A percentile compares a stretch with the other conserved stretches of the same genome.
Evolutionary conservation across 2,113 vertebrate species (phyloP).

Genomic region (Actenoides lindsayi): DNA sequence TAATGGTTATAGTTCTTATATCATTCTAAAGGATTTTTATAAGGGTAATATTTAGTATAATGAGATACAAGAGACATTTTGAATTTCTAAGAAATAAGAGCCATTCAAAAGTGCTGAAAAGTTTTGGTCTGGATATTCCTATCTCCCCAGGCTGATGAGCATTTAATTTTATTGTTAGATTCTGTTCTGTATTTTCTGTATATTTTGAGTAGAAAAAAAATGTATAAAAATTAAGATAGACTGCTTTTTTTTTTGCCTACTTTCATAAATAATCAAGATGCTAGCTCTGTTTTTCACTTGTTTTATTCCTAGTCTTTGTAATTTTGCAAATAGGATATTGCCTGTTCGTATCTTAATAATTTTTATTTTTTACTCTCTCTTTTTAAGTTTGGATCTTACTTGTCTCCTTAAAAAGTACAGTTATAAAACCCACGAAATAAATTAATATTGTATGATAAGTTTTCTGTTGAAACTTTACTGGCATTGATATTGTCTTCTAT

Average conservation of each 20-base stretch:
- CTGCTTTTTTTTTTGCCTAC: not conserved
- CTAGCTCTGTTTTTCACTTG: not conserved
- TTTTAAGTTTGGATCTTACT: not conserved
- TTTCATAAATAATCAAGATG: not conserved
- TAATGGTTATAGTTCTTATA: not conserved
- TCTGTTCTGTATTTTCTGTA: not conserved
- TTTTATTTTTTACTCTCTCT: not conserved
- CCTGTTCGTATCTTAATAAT: not conserved
- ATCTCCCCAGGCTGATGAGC: not conserved
- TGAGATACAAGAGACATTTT: not conserved
- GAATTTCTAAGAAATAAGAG: not conserved
- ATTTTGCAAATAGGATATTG: not conserved
- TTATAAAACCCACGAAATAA: not conserved
- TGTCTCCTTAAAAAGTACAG: not conserved
- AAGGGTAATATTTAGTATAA: not conserved
- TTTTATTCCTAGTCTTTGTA: not conserved
- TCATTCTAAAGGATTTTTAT: not conserved
- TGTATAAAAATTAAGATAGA: not conserved
- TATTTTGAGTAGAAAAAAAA: too few species aligned
- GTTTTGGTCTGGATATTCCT: not conserved
- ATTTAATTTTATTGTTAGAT: not conserved
- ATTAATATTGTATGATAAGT: not conserved
- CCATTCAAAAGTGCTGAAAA: not conserved
- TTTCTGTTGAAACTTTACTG: not conserved
- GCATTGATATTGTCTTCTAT: not conserved